These are phyloP conservation scores for Melipona beecheii DNA, from an alignment of 2,888 invertebrate species.

Conservation along the genomic window DNA sequence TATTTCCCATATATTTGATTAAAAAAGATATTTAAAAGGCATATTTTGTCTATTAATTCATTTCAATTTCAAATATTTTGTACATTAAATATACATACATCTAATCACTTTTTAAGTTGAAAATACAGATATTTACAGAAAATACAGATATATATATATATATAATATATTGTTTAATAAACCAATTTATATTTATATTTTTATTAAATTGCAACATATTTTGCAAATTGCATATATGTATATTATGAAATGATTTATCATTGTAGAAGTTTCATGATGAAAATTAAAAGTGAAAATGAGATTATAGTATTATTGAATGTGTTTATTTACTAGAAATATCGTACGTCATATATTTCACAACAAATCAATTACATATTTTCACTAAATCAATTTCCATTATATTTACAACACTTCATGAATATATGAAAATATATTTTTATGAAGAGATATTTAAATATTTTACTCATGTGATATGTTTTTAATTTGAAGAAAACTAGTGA, in stretches of 20 bases:
- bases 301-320: slow-evolving; percentile 30
- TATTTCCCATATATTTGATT: not conserved
- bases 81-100: not conserved
- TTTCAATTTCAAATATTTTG: not conserved
- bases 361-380: not conserved
- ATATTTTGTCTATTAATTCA: not conserved
- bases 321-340: slow-evolving; percentile 8
- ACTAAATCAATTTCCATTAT: not conserved
- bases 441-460: not conserved
- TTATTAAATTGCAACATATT: not conserved
- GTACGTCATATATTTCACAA: not conserved
- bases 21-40: not conserved
- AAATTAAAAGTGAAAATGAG: slow-evolving; percentile 26
- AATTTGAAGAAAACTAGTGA: not conserved
- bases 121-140: too few relatives aligned
- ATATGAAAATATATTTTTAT: not conserved
- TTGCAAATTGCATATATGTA: too few relatives aligned
- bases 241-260: not conserved
- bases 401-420: too few relatives aligned
- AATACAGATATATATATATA: not conserved
- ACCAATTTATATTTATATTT: not conserved
- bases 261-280: not conserved
- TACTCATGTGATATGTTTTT: not conserved
- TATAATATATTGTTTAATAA: not conserved
- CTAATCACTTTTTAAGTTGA: not conserved